Conservation (phyloP, 2,888 invertebrate genomes). For the Drosophila percnosoma region DNA sequence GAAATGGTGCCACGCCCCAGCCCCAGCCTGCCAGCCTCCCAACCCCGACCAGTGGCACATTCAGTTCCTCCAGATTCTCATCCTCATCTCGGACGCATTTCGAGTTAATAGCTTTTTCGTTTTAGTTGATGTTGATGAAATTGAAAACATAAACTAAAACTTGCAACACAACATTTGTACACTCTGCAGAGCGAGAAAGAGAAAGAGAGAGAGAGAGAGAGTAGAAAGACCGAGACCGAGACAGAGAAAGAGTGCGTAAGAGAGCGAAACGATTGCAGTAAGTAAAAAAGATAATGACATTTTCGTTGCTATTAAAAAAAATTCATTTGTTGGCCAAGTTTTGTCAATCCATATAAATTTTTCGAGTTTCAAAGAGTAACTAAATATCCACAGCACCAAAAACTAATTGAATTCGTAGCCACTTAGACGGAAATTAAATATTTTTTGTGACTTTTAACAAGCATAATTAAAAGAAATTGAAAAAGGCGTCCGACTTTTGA, state of each 20-base stretch:
- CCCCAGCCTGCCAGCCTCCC: not conserved
- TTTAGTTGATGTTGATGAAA: slow-evolving; percentile 61
- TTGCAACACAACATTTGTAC: slow-evolving; percentile 34
- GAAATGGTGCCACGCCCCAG: slow-evolving; percentile 63
- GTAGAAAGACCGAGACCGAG: not conserved
- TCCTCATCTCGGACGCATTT: slow-evolving; percentile 49
- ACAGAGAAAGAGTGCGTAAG: not conserved
- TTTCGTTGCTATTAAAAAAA: not conserved
- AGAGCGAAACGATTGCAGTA: not conserved
- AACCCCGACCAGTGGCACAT: not conserved
- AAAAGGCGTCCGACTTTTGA: not conserved
- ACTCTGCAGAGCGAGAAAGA: slow-evolving; percentile 11
- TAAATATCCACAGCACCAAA: not conserved
- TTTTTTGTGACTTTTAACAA: slow-evolving; percentile 13
- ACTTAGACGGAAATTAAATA: slow-evolving; percentile 47
- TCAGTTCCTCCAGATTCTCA: not conserved
- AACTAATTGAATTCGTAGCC: not conserved
- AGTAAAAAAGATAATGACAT: not conserved
- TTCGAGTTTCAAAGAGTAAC: slow-evolving; percentile 10
- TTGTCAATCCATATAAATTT: not conserved
- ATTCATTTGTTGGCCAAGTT: not conserved
- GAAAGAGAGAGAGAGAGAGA: not conserved
- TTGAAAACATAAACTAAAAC: slow-evolving; percentile 62
- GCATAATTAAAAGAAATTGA: not conserved
- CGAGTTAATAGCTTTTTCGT: slow-evolving; percentile 71